A percentile compares a stretch with the other conserved stretches of the same genome.
Evolutionary conservation across 64 coral and sea anemone species (phyloP).

Genomic region (Porites australiensis): DNA sequence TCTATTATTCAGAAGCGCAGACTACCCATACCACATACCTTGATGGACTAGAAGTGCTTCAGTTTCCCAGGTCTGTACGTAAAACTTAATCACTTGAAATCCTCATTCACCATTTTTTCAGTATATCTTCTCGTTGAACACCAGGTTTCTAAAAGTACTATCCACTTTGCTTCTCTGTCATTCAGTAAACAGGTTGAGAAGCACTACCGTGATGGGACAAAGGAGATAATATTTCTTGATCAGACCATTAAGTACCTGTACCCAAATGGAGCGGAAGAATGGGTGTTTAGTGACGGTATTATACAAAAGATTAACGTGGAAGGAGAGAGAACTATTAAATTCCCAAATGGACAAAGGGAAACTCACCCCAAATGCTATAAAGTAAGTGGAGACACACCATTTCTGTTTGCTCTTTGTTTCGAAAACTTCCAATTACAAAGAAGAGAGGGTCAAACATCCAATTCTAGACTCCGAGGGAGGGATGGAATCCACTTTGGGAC

Average conservation of each 20-base stretch:
- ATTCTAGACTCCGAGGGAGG: no score
- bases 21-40: slow-evolving; percentile 98
- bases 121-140: no score
- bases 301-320: slow-evolving; percentile 74
- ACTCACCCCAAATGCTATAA: slow-evolving; percentile 93
- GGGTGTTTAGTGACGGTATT: slow-evolving; percentile 93
- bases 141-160: no score
- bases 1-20: slow-evolving; percentile 88
- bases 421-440: no score
- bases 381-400: slow-evolving; percentile 33
- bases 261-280: slow-evolving; percentile 89
- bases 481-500: no score
- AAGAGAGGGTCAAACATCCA: no score
- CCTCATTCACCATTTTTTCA: no score
- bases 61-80: slow-evolving; percentile 84
- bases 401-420: no score
- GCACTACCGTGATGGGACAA: slow-evolving; percentile 95
- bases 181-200: slow-evolving; percentile 98
- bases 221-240: slow-evolving; percentile 97
- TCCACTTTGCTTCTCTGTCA: neutral
- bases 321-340: slow-evolving; percentile 94
- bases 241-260: slow-evolving; percentile 96
- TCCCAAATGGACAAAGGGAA: slow-evolving; percentile 98
- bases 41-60: slow-evolving; percentile 93
- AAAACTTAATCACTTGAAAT: no score